phyloP scores from a whole-genome alignment of 2,113 vertebrate species.

The Mesoclemmys tuberculata region DNA sequence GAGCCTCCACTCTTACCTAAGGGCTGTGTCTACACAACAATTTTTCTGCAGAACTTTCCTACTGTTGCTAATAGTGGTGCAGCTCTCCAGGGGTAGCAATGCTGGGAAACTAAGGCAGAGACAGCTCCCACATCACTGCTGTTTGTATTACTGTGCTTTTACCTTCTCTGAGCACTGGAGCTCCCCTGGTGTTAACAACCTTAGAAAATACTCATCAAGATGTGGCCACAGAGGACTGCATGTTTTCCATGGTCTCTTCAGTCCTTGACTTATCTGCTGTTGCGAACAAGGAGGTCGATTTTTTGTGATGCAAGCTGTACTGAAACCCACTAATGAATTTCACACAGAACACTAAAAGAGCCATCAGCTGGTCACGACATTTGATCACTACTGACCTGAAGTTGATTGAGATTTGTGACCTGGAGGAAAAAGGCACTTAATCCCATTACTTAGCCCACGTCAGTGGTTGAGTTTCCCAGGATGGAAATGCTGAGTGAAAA shows the following conservation, averaged over 20 bases:
- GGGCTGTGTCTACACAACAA: neutral
- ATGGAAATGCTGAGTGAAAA: neutral
- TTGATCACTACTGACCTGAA: neutral
- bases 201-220: neutral
- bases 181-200: neutral
- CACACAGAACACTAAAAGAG: constrained; percentile 35
- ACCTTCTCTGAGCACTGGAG: constrained; percentile 18
- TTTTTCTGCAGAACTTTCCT: neutral
- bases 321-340: constrained; percentile 45
- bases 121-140: neutral
- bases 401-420: neutral
- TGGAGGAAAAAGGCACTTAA: neutral
- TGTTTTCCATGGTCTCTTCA: constrained; percentile 25
- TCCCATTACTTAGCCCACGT: neutral
- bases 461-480: neutral
- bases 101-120: neutral
- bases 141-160: neutral
- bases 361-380: constrained; percentile 4
- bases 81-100: neutral
- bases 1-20: neutral
- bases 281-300: neutral
- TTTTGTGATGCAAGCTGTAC: constrained; percentile 26
- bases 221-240: neutral
- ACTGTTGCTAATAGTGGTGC: neutral
- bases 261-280: constrained; percentile 16